Conservation (phyloP, 2,888 invertebrate species). For the Meteorus cinctellus region DNA sequence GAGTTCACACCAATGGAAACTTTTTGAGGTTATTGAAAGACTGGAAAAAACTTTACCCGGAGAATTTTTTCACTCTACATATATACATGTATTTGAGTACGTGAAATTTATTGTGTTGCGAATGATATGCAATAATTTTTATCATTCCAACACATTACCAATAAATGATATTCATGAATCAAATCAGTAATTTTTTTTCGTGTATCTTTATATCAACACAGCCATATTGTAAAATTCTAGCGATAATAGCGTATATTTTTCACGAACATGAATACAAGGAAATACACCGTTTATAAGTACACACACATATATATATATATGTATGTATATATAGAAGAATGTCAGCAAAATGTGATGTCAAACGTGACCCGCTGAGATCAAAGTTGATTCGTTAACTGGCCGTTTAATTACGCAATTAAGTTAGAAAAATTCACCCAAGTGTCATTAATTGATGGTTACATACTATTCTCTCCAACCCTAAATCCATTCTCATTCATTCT, state of each 20-base stretch:
- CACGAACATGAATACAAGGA: background rate
- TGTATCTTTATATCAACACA: background rate
- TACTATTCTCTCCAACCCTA: no score
- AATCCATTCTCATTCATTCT: no score
- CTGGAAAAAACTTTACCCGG: background rate
- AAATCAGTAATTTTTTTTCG: background rate
- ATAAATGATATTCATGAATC: background rate
- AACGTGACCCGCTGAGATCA: constrained; percentile 22
- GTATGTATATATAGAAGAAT: background rate
- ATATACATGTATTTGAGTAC: background rate
- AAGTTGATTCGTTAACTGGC: constrained; percentile 31
- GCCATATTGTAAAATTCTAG: background rate
- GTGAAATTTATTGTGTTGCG: background rate
- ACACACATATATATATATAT: background rate
- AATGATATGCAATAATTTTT: background rate
- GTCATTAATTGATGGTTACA: constrained; percentile 29
- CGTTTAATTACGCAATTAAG: constrained; percentile 36
- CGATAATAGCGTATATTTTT: background rate
- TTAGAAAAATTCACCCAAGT: constrained; percentile 33
- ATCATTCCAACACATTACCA: background rate
- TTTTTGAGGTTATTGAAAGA: constrained; percentile 32
- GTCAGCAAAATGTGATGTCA: constrained; percentile 17
- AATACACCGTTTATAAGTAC: background rate
- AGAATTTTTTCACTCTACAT: background rate
- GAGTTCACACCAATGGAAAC: constrained; percentile 19